Evolutionary conservation across 2,888 invertebrate genomes (phyloP).

Genomic region (Oxycera nigricornis): DNA sequence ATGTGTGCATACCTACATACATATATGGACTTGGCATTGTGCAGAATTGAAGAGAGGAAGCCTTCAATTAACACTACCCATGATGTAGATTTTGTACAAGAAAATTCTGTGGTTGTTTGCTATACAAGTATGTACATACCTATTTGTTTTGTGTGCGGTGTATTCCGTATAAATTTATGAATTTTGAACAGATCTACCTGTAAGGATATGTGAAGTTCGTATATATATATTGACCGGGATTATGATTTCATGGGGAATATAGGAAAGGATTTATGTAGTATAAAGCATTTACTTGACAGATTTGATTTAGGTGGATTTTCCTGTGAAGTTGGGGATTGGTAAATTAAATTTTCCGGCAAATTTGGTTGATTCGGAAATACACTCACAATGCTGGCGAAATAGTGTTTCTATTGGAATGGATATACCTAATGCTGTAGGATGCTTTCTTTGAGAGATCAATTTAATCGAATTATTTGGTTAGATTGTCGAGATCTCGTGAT

Average conservation of each 20-base stretch:
- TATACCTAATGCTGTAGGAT: no score
- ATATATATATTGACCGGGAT: no score
- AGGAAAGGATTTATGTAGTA: neutral
- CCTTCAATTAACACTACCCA: constrained; percentile 30
- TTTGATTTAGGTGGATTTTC: constrained; percentile 33
- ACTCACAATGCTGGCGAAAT: no score
- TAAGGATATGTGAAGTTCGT: no score
- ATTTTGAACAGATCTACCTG: neutral
- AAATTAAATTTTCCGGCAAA: constrained; percentile 39
- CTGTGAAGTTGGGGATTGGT: neutral
- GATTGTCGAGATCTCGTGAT: no score
- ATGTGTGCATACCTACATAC: no score
- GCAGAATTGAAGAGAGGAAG: neutral
- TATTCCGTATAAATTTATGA: constrained; percentile 19
- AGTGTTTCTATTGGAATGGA: no score
- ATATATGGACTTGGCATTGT: no score
- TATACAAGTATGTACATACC: constrained; percentile 1
- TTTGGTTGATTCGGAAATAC: constrained; percentile 27
- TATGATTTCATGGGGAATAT: no score
- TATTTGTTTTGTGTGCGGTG: neutral
- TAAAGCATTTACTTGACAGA: constrained; percentile 24
- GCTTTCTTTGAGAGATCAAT: no score
- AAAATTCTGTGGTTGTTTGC: constrained; percentile 22
- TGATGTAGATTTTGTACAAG: constrained; percentile 7
- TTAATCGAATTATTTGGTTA: no score